Conservation (phyloP, 2,797 vertebrate species). For the Zenarchopterus dispar region DNA sequence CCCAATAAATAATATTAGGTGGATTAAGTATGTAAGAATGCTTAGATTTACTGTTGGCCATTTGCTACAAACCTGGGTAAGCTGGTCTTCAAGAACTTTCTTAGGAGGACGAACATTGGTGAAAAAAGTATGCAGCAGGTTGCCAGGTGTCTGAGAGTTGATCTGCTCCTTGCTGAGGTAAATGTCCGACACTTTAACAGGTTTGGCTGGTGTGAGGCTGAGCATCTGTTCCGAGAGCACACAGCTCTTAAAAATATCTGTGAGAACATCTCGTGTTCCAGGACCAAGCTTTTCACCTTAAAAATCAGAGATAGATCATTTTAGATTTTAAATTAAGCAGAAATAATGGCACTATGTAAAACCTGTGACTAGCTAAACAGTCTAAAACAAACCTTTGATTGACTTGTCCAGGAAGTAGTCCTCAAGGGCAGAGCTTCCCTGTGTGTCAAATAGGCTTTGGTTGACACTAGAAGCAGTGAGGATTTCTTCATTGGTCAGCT, state of each 20-base stretch:
- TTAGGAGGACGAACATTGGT: conserved; percentile 95
- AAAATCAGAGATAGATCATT: conserved; percentile 12
- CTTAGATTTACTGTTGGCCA: not conserved
- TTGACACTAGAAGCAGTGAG: conserved; percentile 97
- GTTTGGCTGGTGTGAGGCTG: conserved; percentile 92
- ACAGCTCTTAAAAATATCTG: conserved; percentile 97
- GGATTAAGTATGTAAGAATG: too few relatives aligned
- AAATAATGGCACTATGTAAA: not conserved
- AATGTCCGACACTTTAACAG: conserved; percentile 94
- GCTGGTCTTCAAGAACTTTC: conserved; percentile 96
- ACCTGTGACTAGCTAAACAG: conserved; percentile 7
- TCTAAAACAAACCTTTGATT: conserved; percentile 85
- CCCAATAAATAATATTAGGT: too few relatives aligned
- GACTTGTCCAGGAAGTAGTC: conserved; percentile 97
- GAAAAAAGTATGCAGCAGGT: conserved; percentile 95
- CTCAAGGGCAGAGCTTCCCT: conserved; percentile 95
- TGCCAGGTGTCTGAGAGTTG: conserved; percentile 94
- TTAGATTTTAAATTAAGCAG: not conserved
- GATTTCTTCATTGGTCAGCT: conserved; percentile 97
- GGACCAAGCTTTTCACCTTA: conserved; percentile 93
- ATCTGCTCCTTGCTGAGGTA: conserved; percentile 99
- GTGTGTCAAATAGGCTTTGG: conserved; percentile 97
- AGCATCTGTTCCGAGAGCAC: conserved; percentile 94
- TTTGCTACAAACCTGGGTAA: conserved; percentile 88
- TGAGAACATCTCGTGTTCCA: conserved; percentile 91